Evolutionary conservation across 2,797 vertebrate species (phyloP).

Genomic region (Mastacembelus armatus): DNA sequence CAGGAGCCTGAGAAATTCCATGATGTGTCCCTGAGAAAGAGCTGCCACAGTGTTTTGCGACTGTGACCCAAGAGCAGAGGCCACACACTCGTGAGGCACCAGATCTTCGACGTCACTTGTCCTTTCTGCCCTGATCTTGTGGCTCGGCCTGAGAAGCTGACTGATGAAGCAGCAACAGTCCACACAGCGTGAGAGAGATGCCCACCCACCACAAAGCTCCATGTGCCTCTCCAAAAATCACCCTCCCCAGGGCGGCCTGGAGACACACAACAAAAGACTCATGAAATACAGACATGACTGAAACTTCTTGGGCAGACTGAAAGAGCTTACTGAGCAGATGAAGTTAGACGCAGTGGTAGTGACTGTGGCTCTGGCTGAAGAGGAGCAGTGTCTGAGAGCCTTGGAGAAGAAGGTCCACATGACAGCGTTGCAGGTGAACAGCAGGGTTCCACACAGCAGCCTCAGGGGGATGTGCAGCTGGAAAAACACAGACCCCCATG

Average conservation of each 20-base stretch:
- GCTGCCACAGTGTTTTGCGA: too few relatives aligned
- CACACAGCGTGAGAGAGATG: constrained; percentile 86
- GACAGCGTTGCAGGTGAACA: constrained; percentile 87
- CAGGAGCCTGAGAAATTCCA: too few relatives aligned
- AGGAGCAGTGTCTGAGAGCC: constrained; percentile 89
- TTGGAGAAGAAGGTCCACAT: constrained; percentile 97
- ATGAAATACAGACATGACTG: background rate
- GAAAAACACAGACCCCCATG: background rate
- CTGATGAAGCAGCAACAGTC: constrained; percentile 88
- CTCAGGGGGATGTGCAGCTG: constrained; percentile 88
- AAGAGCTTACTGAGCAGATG: constrained; percentile 88
- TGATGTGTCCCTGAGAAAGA: too few relatives aligned
- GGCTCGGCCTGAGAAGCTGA: constrained; percentile 51
- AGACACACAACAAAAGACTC: constrained; percentile 21
- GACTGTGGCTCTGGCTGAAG: constrained; percentile 91
- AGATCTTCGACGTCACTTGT: constrained; percentile 53
- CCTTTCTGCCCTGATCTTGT: constrained; percentile 71
- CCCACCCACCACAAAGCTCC: constrained; percentile 92
- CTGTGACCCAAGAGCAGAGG: background rate
- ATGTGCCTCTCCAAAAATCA: constrained; percentile 87
- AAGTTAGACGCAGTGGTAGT: constrained; percentile 92
- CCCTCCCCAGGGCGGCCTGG: constrained; percentile 80
- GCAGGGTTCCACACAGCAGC: constrained; percentile 80
- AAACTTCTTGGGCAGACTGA: too few relatives aligned
- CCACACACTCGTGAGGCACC: background rate